Evolutionary conservation across 2,113 vertebrate genomes (phyloP).

Genomic region (Tiliqua scincoides): DNA sequence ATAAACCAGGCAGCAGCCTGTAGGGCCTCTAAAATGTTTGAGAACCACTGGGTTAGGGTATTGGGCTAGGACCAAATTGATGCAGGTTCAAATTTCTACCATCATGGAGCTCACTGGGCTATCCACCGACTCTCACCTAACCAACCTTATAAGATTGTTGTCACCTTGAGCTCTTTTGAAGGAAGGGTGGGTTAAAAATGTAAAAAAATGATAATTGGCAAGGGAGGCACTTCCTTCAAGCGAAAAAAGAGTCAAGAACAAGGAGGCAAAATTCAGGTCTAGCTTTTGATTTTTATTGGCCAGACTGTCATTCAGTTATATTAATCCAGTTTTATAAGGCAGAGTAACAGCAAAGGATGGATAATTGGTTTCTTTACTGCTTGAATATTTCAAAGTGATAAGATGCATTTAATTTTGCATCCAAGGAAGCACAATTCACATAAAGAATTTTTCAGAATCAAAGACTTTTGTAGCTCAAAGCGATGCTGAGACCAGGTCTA

Average conservation of each 20-base stretch:
- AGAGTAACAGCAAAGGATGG: not conserved
- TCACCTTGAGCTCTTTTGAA: too few relatives aligned
- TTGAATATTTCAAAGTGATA: constrained; percentile 2
- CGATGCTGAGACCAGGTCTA: not conserved
- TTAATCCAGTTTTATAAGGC: constrained; percentile 3
- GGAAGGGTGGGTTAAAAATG: too few relatives aligned
- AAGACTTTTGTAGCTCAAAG: not conserved
- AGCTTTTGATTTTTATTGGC: not conserved
- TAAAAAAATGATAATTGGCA: not conserved
- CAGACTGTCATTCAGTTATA: not conserved
- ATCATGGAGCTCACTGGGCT: too few relatives aligned
- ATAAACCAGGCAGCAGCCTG: too few relatives aligned
- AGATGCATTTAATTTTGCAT: not conserved
- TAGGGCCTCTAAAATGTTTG: too few relatives aligned
- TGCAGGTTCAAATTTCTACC: too few relatives aligned
- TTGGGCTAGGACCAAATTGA: too few relatives aligned
- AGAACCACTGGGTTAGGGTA: too few relatives aligned
- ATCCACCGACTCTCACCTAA: too few relatives aligned
- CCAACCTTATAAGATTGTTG: too few relatives aligned
- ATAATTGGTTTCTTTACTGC: not conserved
- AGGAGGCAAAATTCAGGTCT: not conserved
- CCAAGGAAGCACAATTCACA: not conserved
- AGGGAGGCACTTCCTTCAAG: not conserved
- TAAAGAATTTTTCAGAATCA: not conserved
- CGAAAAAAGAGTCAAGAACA: not conserved